Conservation (phyloP, 2,888 invertebrate genomes). For the Gandaritis pyraliata region DNA sequence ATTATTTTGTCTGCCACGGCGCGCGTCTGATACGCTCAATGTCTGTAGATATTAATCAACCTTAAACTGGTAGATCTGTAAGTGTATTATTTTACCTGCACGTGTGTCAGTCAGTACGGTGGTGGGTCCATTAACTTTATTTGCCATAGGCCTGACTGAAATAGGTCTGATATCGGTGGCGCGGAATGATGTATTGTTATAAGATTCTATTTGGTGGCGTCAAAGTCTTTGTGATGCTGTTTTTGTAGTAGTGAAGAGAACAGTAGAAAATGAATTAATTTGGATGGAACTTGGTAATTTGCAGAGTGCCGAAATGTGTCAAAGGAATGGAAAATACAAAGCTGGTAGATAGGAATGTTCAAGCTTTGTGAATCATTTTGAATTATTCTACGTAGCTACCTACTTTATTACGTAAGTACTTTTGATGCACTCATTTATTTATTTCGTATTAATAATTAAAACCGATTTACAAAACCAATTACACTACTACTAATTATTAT, state of each 20-base stretch:
- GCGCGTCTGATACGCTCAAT: no score
- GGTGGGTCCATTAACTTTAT: conserved; percentile 72
- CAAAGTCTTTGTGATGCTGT: conserved; percentile 29
- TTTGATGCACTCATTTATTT: no score
- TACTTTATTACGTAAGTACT: not conserved
- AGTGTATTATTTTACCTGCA: not conserved
- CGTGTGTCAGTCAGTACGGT: conserved; percentile 42
- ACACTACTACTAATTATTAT: no score
- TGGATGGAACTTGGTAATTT: conserved; percentile 28
- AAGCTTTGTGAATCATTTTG: not conserved
- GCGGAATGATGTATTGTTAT: conserved; percentile 75
- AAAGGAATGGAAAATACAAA: not conserved
- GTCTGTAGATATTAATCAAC: no score
- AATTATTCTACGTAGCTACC: not conserved
- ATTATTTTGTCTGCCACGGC: no score
- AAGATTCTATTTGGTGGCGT: conserved; percentile 47
- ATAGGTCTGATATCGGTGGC: conserved; percentile 69
- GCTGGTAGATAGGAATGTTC: not conserved
- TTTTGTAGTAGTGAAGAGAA: conserved; percentile 20
- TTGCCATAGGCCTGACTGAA: conserved; percentile 56
- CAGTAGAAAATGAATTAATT: not conserved
- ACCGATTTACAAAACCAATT: no score
- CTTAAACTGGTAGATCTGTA: not conserved
- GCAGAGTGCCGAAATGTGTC: conserved; percentile 9
- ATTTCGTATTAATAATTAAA: no score